These are phyloP conservation scores for Wasmannia auropunctata DNA, from an alignment of 1,140 invertebrate genomes.

Conservation along the genomic window DNA sequence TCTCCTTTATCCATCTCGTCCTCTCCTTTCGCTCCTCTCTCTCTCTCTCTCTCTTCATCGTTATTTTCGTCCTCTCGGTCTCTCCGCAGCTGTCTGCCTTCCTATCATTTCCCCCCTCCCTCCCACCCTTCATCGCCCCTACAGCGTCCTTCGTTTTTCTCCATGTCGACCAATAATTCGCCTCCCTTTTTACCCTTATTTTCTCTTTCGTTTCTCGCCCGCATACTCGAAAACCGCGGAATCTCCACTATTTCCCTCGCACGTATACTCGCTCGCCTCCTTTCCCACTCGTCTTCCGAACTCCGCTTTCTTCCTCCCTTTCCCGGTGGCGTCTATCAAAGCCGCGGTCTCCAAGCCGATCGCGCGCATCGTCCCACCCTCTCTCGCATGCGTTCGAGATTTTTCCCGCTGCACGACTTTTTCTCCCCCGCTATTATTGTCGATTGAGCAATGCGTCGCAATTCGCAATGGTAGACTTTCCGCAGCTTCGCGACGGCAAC, in stretches of 20 bases:
- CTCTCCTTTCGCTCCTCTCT: not conserved
- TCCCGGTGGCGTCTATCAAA: conserved; percentile 34
- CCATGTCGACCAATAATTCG: conserved; percentile 53
- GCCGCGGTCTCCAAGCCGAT: conserved; percentile 55
- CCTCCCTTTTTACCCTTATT: conserved; percentile 56
- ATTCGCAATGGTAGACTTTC: conserved; percentile 26
- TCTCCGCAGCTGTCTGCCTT: conserved; percentile 38
- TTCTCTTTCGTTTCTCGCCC: conserved; percentile 58
- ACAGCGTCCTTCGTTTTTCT: conserved; percentile 23
- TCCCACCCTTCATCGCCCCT: not conserved
- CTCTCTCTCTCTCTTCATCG: conserved; percentile 21
- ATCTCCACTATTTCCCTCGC: conserved; percentile 55
- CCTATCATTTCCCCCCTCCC: conserved; percentile 31
- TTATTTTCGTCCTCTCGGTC: conserved; percentile 13
- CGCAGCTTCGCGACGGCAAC: not conserved
- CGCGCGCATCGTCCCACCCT: not conserved
- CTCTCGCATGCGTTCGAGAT: conserved; percentile 35
- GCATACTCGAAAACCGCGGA: conserved; percentile 59
- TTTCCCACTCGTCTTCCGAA: conserved; percentile 47
- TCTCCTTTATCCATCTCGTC: not conserved
- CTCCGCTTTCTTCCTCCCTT: conserved; percentile 33
- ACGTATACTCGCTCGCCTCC: conserved; percentile 14
- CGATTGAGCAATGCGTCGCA: conserved; percentile 48
- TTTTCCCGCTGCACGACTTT: conserved; percentile 44
- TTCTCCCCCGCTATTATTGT: conserved; percentile 47